phyloP scores from a whole-genome alignment of 2,797 vertebrate species.

The Manis crassicaudata region DNA sequence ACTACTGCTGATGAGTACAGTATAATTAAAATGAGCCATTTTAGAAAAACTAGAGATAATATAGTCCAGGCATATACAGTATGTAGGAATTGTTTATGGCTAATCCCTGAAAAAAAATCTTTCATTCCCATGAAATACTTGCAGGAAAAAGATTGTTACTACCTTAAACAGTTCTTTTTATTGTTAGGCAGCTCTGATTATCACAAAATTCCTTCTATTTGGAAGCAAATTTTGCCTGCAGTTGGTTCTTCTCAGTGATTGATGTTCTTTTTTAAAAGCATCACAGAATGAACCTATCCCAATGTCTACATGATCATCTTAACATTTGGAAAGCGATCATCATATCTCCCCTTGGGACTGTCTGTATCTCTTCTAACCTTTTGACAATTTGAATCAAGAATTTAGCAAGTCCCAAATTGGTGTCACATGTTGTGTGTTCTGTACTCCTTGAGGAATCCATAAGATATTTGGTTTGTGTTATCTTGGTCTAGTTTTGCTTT shows the following conservation, averaged over 20 bases:
- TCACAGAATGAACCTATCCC: background rate
- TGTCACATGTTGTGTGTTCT: background rate
- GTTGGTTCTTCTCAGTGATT: background rate
- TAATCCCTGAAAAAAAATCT: background rate
- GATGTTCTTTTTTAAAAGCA: background rate
- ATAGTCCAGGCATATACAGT: background rate
- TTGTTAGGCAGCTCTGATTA: background rate
- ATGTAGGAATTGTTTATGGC: background rate
- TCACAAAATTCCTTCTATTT: slow-evolving; percentile 20
- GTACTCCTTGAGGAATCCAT: background rate
- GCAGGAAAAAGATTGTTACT: background rate
- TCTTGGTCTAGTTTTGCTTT: background rate
- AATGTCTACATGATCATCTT: background rate
- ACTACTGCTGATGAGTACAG: background rate
- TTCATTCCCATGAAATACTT: background rate
- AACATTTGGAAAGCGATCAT: background rate
- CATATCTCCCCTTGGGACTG: background rate
- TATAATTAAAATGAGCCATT: background rate
- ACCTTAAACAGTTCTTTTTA: background rate
- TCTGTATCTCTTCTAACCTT: slow-evolving; percentile 1
- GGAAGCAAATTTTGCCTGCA: slow-evolving; percentile 14
- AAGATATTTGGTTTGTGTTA: background rate
- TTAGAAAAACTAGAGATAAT: background rate
- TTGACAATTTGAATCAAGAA: background rate
- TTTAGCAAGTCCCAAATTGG: background rate